Evolutionary conservation across 2,113 vertebrate genomes (phyloP).

Genomic region (Calypte anna): DNA sequence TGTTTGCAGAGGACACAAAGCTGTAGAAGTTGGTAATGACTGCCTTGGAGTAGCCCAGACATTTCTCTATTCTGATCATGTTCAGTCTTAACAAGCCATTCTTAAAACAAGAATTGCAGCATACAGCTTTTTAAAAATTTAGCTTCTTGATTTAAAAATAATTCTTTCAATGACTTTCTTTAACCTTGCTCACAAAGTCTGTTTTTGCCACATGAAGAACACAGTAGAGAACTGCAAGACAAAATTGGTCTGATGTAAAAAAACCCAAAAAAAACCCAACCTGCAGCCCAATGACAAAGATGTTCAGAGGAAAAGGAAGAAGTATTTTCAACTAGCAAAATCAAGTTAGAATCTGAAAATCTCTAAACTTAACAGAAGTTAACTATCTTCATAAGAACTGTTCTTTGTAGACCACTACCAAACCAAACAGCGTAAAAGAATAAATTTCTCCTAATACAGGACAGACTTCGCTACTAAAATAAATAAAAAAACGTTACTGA

Average conservation of each 20-base stretch:
- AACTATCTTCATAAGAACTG: background rate
- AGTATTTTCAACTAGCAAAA: background rate
- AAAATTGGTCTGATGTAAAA: background rate
- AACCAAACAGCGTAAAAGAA: background rate
- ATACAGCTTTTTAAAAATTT: background rate
- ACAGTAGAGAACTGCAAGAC: background rate
- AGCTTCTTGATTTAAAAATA: background rate
- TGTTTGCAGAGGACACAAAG: background rate
- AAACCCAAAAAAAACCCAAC: background rate
- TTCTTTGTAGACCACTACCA: background rate
- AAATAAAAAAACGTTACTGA: background rate
- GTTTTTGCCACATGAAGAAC: background rate
- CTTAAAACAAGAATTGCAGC: background rate
- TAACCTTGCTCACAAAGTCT: background rate
- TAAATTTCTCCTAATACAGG: background rate
- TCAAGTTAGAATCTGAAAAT: background rate
- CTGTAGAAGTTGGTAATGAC: accelerated
- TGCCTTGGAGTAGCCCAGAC: background rate
- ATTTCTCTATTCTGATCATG: background rate
- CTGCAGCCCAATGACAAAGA: background rate
- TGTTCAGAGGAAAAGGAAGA: background rate
- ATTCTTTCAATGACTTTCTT: background rate
- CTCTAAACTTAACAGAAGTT: background rate
- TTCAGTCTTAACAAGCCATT: background rate
- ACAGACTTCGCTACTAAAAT: background rate